A percentile compares a stretch with the other conserved stretches of the same genome.
These are phyloP conservation scores for Dufourea novaeangliae DNA, from an alignment of 1,140 invertebrate species.

Conservation along the genomic window DNA sequence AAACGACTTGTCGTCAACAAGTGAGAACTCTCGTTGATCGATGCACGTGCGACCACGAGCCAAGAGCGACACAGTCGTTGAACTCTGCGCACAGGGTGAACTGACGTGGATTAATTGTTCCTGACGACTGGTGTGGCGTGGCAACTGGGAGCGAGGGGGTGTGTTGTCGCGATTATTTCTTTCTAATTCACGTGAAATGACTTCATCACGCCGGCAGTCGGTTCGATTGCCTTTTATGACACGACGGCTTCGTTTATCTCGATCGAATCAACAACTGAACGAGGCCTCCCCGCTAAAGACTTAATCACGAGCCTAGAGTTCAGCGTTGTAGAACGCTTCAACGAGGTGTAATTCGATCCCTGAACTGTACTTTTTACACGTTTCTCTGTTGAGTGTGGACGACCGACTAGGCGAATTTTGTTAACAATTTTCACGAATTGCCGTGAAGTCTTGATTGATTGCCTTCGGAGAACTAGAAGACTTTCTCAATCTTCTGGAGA, in stretches of 20 bases:
- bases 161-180: constrained; percentile 23
- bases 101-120: constrained; percentile 44
- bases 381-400: too few relatives aligned
- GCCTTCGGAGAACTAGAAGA: too few relatives aligned
- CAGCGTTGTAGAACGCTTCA: background rate
- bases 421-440: too few relatives aligned
- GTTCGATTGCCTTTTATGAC: constrained; percentile 32
- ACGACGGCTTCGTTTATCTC: constrained; percentile 8
- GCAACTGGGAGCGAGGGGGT: background rate
- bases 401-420: too few relatives aligned
- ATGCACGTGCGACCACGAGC: background rate
- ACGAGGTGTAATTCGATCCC: background rate
- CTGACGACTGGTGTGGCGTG: background rate
- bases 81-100: constrained; percentile 1
- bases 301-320: constrained; percentile 14
- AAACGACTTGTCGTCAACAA: too few relatives aligned
- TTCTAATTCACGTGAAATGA: constrained; percentile 22
- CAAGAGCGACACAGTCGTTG: constrained; percentile 11
- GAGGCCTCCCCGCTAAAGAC: constrained; percentile 7
- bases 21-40: too few relatives aligned
- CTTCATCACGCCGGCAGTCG: constrained; percentile 14
- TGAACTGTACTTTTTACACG: background rate
- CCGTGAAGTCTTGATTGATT: too few relatives aligned
- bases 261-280: background rate
- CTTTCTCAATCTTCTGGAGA: too few relatives aligned